Evolutionary conservation across 2,888 invertebrate genomes (phyloP), one percentile per base, ranked within the genome.

Genomic region (Stratiomys singularior): DNA sequence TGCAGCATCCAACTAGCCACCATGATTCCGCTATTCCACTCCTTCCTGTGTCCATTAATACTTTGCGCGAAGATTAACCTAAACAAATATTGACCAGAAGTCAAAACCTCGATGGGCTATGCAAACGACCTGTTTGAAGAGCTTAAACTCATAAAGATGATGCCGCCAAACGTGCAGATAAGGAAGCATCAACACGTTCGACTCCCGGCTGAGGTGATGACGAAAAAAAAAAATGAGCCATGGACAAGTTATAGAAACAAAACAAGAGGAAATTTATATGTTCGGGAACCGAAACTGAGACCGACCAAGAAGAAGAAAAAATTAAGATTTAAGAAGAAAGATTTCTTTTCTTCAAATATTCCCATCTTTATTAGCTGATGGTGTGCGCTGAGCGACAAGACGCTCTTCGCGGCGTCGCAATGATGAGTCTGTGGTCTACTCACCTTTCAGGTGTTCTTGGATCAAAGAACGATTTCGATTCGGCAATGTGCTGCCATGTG

Each of bases 21-120:
- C 37, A 13, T 9, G 37, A 37, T 37, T 37, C 37, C 37, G 37
- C 37, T 37, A 37, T 37, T 37, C 23, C 21, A 27, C 1, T 67
- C 67, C 44, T 44, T 23, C 67, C 44, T 63, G 63, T 30, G 30
- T 72, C 46, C 47, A 44, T 78, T 78, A 76, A 78, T 79, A 78
- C 78, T 78, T 79, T 79, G 74, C 78, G 79, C 76, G 77, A 67
- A 77, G 79, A 79, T 79, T 79, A 79, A 78, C 79, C 79, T 79
- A 78, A 79, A 79, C 79, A 79, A 79, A 79, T 79, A 79, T 79
- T 79, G 78, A 78, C 77, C 67, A 67, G 78, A 72, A 77, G 77
- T 79, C 66, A 52, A 71, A 76, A 46, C 66, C 37, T 56, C 66
- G 76, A 66, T 76, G 76, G 78, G 18, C 79, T 79, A 78, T 79